Percentiles rank a stretch among this genome's conserved stretches.
phyloP scores from a whole-genome alignment of 2,888 invertebrate genomes.

The Blastobasis lacticolella region DNA sequence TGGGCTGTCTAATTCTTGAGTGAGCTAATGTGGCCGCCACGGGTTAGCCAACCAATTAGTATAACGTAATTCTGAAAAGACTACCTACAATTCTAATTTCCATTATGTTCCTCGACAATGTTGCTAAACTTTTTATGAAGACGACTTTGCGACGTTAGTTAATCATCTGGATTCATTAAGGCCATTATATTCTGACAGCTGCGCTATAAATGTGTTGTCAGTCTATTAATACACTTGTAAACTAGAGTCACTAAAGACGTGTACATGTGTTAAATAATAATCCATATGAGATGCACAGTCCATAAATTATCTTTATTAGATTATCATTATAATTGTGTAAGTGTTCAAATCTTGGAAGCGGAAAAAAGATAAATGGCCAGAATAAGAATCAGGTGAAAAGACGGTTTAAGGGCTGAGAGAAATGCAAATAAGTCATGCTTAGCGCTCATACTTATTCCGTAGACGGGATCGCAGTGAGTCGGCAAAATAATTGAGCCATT shows the following conservation, averaged over 20 bases:
- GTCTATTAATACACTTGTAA: conserved; percentile 50
- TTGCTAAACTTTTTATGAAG: neutral
- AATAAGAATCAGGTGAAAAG: conserved; percentile 1
- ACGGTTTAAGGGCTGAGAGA: conserved; percentile 15
- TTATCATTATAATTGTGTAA: too few species aligned
- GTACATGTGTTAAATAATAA: conserved; percentile 31
- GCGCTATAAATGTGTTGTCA: conserved; percentile 58
- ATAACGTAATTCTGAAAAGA: conserved; percentile 16
- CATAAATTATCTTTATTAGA: too few species aligned
- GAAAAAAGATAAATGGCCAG: too few species aligned
- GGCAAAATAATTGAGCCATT: conserved; percentile 69
- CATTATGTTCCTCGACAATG: conserved; percentile 1
- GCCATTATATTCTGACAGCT: conserved; percentile 43
- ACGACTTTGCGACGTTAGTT: too few species aligned
- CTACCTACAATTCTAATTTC: conserved; percentile 9
- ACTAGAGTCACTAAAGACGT: conserved; percentile 32
- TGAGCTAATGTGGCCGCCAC: conserved; percentile 41
- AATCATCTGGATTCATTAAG: conserved; percentile 38
- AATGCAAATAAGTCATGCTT: conserved; percentile 33
- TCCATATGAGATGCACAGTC: too few species aligned
- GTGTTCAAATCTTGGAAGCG: too few species aligned
- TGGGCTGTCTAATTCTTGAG: conserved; percentile 39
- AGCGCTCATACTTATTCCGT: conserved; percentile 21
- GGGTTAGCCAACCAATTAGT: conserved; percentile 44
- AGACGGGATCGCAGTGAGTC: conserved; percentile 46